These are phyloP conservation scores for Nothobranchius kuhntae DNA, from an alignment of 2,113 vertebrate species.

Conservation along the genomic window DNA sequence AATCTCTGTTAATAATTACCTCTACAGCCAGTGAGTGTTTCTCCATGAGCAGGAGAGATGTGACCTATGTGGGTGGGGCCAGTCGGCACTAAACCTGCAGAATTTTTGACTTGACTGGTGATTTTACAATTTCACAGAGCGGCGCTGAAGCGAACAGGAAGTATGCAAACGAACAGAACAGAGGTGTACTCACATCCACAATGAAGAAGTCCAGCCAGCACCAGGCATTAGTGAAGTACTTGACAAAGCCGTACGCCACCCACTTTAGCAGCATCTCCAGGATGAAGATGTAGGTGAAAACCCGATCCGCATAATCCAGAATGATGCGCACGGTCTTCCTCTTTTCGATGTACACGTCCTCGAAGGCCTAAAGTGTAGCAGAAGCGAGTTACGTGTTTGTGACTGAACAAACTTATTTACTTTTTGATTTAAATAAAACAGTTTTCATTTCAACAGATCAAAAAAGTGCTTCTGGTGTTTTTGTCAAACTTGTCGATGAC, in stretches of 20 bases:
- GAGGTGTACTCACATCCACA: constrained; percentile 90
- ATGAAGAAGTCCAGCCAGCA: constrained; percentile 99
- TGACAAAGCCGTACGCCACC: constrained; percentile 97
- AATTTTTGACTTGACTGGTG: neutral
- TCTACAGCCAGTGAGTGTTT: too few relatives aligned
- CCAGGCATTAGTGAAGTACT: constrained; percentile 99
- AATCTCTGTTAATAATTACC: neutral
- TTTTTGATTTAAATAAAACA: neutral
- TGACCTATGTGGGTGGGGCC: too few relatives aligned
- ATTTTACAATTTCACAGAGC: neutral
- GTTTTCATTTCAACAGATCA: neutral
- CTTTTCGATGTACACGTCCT: constrained; percentile 98
- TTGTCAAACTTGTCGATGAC: too few relatives aligned
- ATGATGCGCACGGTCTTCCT: constrained; percentile 92
- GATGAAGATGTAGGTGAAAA: constrained; percentile 99
- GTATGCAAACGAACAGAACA: neutral
- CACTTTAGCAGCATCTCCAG: constrained; percentile 98
- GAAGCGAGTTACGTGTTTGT: neutral
- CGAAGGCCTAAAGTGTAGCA: constrained; percentile 87
- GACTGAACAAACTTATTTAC: too few relatives aligned
- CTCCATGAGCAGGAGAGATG: too few relatives aligned
- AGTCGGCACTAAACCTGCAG: too few relatives aligned
- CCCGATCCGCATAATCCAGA: constrained; percentile 93
- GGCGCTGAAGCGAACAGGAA: neutral
- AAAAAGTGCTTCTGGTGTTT: neutral